A percentile compares a stretch with the other conserved stretches of the same genome.
Conservation (phyloP, 2,888 invertebrate genomes). For the Plebejus argus region DNA sequence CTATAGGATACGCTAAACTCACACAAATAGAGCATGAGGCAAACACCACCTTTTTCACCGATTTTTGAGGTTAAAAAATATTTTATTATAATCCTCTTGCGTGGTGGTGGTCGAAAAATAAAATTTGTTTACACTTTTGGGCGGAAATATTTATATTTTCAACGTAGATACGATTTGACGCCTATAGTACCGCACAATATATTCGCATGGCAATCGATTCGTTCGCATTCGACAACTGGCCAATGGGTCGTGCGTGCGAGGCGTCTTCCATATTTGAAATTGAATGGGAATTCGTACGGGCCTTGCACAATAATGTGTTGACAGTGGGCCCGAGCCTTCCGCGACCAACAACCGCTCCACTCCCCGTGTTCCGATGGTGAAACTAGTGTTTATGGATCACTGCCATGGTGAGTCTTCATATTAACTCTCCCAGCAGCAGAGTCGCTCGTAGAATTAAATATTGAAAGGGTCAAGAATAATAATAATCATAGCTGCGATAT, state of each 20-base stretch:
- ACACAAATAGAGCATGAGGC: neutral
- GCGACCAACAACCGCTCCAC: slow-evolving; percentile 46
- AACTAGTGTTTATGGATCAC: slow-evolving; percentile 47
- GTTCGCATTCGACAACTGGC: slow-evolving; percentile 61
- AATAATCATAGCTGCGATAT: neutral
- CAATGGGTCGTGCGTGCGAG: slow-evolving; percentile 65
- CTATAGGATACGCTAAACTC: neutral
- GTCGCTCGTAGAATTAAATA: no score
- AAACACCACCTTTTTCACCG: neutral
- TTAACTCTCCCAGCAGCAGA: neutral
- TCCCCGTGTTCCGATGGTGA: slow-evolving; percentile 48
- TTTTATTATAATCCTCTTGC: neutral
- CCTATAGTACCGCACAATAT: slow-evolving; percentile 37
- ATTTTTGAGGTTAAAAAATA: neutral
- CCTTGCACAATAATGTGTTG: slow-evolving; percentile 71
- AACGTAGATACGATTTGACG: slow-evolving; percentile 24
- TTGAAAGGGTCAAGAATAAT: no score
- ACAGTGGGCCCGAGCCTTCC: slow-evolving; percentile 54
- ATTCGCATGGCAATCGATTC: slow-evolving; percentile 56
- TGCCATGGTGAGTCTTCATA: slow-evolving; percentile 45
- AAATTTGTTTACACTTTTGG: slow-evolving; percentile 12
- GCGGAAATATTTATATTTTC: slow-evolving; percentile 29
- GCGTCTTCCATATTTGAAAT: slow-evolving; percentile 74
- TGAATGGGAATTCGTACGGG: slow-evolving; percentile 73
- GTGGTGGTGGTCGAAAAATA: neutral